Evolutionary conservation across 2,113 vertebrate species (phyloP).

Genomic region (Oryzias woworae): DNA sequence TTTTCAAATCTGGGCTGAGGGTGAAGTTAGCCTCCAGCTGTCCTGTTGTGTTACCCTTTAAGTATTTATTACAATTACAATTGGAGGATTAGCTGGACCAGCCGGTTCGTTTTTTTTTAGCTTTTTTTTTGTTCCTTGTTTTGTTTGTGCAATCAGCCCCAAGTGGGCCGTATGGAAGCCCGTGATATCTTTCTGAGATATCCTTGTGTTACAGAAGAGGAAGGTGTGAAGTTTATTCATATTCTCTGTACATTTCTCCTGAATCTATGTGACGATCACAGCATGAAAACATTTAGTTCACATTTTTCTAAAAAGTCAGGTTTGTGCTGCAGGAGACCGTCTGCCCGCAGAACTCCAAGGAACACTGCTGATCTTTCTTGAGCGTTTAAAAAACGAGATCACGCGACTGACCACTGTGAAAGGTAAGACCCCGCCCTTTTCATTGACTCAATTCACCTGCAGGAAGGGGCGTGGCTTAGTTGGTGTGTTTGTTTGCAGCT

Average conservation of each 20-base stretch:
- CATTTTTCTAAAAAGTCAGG: slow-evolving; percentile 37
- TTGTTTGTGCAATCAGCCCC: no score
- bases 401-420: slow-evolving; percentile 91
- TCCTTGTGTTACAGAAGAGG: no score
- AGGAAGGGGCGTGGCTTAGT: not conserved
- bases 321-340: slow-evolving; percentile 83
- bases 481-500: slow-evolving; percentile 58
- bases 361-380: slow-evolving; percentile 95
- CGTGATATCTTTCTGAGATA: no score
- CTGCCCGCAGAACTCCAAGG: slow-evolving; percentile 90
- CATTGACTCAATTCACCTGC: not conserved
- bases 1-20: no score
- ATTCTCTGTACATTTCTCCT: not conserved
- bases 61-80: no score
- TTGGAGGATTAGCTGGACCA: no score
- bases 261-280: not conserved
- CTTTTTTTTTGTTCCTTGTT: no score
- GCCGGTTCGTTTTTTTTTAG: no score
- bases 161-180: no score
- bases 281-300: not conserved
- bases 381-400: slow-evolving; percentile 97
- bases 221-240: no score
- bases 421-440: slow-evolving; percentile 42
- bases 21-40: no score
- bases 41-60: no score